Conservation (phyloP, 2,888 invertebrate species). For the Phorcus lineatus region DNA sequence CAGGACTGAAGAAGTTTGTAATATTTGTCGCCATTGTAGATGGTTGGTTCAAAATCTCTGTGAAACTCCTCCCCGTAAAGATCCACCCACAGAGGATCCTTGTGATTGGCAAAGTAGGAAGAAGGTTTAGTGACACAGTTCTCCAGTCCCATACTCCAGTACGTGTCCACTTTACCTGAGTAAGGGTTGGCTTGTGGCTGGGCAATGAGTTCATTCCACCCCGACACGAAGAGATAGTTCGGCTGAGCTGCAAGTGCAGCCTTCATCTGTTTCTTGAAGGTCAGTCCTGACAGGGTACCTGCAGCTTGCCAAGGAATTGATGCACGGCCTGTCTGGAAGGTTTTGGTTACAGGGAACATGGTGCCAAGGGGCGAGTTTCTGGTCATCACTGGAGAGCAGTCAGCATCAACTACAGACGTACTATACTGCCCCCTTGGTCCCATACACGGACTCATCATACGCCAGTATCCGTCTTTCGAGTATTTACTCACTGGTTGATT, state of each 20-base stretch:
- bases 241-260: background rate
- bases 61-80: background rate
- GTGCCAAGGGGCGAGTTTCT: background rate
- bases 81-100: background rate
- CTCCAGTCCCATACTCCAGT: background rate
- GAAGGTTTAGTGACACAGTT: background rate
- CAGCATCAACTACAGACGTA: background rate
- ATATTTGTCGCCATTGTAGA: background rate
- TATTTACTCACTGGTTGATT: background rate
- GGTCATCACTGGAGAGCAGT: background rate
- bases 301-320: background rate
- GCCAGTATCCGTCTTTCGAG: background rate
- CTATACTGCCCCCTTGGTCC: background rate
- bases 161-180: background rate
- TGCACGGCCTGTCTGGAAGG: background rate
- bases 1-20: background rate
- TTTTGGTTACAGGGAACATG: background rate
- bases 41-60: background rate
- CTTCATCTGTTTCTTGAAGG: background rate
- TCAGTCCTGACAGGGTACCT: background rate
- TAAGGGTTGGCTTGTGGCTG: background rate
- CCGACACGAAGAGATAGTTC: background rate
- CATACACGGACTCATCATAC: background rate
- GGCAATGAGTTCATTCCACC: background rate
- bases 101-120: background rate